phyloP scores from a whole-genome alignment of 2,797 vertebrate genomes.

The Nothura maculosa region DNA sequence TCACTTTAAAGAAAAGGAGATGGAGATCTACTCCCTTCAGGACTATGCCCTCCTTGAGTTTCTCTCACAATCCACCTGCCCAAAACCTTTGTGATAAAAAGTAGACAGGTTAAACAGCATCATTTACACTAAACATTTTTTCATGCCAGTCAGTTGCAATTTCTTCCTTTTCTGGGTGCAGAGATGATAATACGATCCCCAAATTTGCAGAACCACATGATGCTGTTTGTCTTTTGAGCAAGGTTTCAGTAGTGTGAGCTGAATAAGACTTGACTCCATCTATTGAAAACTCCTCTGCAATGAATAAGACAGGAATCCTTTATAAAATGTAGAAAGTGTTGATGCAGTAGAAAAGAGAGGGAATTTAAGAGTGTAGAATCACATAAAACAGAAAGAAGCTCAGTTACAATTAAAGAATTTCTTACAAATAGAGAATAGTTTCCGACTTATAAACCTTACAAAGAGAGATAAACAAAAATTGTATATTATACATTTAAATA shows the following conservation, averaged over 20 bases:
- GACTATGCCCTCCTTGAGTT: not conserved
- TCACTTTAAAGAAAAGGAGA: not conserved
- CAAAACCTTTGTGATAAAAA: not conserved
- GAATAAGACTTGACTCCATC: not conserved
- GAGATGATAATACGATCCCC: not conserved
- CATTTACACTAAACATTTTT: not conserved
- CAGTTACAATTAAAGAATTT: not conserved
- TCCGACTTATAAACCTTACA: not conserved
- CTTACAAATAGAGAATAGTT: not conserved
- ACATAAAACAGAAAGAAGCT: not conserved
- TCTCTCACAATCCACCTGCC: not conserved
- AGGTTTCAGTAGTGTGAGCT: not conserved
- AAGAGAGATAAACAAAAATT: not conserved
- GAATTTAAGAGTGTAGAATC: not conserved
- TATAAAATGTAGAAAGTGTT: not conserved
- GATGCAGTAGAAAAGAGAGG: not conserved
- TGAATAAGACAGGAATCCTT: not conserved
- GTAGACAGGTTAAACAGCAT: not conserved
- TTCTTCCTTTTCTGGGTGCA: not conserved
- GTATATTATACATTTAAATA: not conserved
- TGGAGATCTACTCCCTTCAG: not conserved
- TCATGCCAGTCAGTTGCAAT: not conserved
- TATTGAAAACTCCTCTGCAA: not conserved
- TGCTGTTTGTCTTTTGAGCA: not conserved
- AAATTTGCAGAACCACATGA: not conserved